phyloP scores from a whole-genome alignment of 2,797 vertebrate genomes.

The Hypotaenidia okinawae region DNA sequence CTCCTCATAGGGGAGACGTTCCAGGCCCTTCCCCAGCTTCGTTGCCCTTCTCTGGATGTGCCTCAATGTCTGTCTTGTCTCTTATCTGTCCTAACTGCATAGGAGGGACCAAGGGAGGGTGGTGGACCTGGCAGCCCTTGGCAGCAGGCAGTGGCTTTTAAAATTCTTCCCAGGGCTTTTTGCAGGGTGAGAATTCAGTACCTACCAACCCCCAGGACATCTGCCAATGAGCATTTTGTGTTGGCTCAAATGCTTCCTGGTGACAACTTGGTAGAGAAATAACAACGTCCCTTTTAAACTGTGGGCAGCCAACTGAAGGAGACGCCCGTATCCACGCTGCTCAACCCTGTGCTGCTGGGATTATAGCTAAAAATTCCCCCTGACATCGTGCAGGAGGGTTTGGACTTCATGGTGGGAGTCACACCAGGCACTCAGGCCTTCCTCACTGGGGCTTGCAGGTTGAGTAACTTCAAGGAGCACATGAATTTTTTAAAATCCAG shows the following conservation, averaged over 20 bases:
- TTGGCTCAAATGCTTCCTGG: not conserved
- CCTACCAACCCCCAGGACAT: not conserved
- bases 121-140: not conserved
- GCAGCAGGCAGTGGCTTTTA: not conserved
- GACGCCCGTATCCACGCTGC: too few relatives aligned
- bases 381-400: not conserved
- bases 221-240: not conserved
- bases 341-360: too few relatives aligned
- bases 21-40: too few relatives aligned
- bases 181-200: not conserved
- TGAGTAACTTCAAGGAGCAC: accelerated
- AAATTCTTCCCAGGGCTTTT: not conserved
- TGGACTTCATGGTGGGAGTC: not conserved
- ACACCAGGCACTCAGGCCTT: not conserved
- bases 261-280: not conserved
- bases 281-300: not conserved
- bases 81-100: not conserved
- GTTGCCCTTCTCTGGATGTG: too few relatives aligned
- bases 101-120: not conserved
- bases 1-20: too few relatives aligned
- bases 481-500: not conserved
- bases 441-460: not conserved
- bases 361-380: not conserved
- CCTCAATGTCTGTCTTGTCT: too few relatives aligned
- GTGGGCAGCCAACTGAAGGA: not conserved